phyloP scores from a whole-genome alignment of 2,113 vertebrate species.

The Gadus chalcogrammus region DNA sequence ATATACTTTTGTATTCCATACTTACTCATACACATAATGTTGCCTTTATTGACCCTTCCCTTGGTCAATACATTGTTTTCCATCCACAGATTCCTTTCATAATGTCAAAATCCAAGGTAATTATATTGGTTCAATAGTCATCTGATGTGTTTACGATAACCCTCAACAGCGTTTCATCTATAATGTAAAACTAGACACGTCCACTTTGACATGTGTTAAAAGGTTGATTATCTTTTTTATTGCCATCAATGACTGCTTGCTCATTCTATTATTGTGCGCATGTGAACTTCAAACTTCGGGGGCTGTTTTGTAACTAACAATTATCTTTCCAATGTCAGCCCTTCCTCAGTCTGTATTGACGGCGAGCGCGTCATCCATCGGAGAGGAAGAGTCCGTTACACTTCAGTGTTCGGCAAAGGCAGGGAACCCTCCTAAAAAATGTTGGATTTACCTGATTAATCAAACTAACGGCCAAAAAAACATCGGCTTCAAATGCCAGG shows the following conservation, averaged over 20 bases:
- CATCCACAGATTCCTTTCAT: conserved; percentile 12
- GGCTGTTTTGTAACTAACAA: neutral
- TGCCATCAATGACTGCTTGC: no score
- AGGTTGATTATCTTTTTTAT: neutral
- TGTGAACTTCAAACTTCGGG: no score
- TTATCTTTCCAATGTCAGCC: neutral
- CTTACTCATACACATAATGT: neutral
- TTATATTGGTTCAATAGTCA: neutral
- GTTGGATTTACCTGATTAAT: neutral
- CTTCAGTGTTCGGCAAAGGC: neutral
- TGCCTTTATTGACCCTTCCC: neutral
- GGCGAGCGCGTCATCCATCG: neutral
- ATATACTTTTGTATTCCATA: neutral
- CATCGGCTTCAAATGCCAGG: neutral
- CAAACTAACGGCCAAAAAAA: no score
- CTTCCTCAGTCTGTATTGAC: conserved; percentile 1
- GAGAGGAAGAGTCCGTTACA: conserved; percentile 12
- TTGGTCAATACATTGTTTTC: neutral
- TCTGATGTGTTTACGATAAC: no score
- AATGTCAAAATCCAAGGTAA: conserved; percentile 30
- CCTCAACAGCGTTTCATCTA: no score
- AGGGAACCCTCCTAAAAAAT: neutral
- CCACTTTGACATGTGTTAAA: no score
- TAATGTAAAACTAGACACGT: neutral
- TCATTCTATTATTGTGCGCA: no score